Evolutionary conservation across 2,113 vertebrate genomes (phyloP), one percentile per base, ranked within the genome.

Genomic region (Ictalurus furcatus): DNA sequence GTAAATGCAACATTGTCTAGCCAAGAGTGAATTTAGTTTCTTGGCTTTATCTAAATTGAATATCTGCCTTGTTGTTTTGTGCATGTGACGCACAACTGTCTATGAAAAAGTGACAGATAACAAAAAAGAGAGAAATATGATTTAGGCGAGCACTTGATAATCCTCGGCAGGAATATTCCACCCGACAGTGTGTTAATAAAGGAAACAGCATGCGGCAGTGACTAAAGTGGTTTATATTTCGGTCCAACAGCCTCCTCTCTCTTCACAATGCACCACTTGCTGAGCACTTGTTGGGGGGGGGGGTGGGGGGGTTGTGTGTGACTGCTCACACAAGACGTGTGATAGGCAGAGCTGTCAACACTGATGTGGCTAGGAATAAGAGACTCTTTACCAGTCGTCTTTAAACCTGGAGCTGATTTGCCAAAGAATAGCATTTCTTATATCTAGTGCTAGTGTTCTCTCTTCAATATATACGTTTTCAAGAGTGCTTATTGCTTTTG

Each of bases 41-140:
- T 91, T 93, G 92, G 92, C 94, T 93, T 94, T 96, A 96, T 96
- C 96, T 96, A 95, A 96, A 96, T 96, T 95, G 94, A 96, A 96
- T 96, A 96, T 96, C 95, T 94, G 91, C 93, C 95, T 95, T 95
- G 94, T 95, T 95, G 81, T 95, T 95, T 90, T 73, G 48, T 85
- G 85, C 34, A 78, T 73, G 37, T 91, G 92, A 93, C 93, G 93
- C 94, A 94, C 92, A 94, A 91, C 90, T 90, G 79, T 91, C 89
- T 94, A 93, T 94, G 93, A 96, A 94, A 95, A 94, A 94, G 94
- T 95, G 95, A 95, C 94, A 93, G 94, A 95, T 95, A 95, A 93
- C 92, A 25, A 63, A 84, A 78, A 82, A 82, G 58, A 61, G 84
- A 93, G 92, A 90, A 94, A 92, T 93, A 91, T 91, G 92, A 94